Conservation (phyloP, 2,797 vertebrate genomes). For the Botia kubotai region DNA sequence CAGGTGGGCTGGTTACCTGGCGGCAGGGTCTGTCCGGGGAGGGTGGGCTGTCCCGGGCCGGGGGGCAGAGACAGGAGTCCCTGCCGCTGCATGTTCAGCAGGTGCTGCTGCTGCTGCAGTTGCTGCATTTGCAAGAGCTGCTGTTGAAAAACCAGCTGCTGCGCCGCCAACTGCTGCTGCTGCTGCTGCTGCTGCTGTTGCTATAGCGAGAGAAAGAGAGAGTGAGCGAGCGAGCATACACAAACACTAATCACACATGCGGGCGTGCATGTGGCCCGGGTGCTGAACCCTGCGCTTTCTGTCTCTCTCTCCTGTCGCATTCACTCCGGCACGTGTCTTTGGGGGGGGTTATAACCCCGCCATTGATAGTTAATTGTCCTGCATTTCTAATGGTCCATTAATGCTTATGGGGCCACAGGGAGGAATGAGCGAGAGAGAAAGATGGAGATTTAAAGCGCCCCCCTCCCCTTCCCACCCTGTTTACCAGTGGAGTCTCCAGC, state of each 20-base stretch:
- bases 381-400: slow-evolving; percentile 79
- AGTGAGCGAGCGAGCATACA: slow-evolving; percentile 47
- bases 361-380: slow-evolving; percentile 78
- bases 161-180: slow-evolving; percentile 98
- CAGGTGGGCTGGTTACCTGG: slow-evolving; percentile 84
- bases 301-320: neutral
- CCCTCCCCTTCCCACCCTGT: slow-evolving; percentile 61
- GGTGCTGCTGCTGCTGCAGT: slow-evolving; percentile 98
- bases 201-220: slow-evolving; percentile 37
- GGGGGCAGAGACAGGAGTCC: slow-evolving; percentile 97
- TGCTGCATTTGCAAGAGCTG: slow-evolving; percentile 99
- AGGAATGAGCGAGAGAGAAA: slow-evolving; percentile 52
- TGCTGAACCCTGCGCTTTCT: neutral
- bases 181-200: slow-evolving; percentile 66
- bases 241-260: slow-evolving; percentile 43
- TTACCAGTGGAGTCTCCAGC: slow-evolving; percentile 74
- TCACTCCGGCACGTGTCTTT: neutral
- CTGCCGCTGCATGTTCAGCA: slow-evolving; percentile 99
- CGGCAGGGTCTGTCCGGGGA: slow-evolving; percentile 94
- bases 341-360: slow-evolving; percentile 32
- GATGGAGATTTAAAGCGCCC: slow-evolving; percentile 43
- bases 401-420: slow-evolving; percentile 72
- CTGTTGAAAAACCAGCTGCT: slow-evolving; percentile 99
- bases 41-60: slow-evolving; percentile 88
- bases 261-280: slow-evolving; percentile 45